Base-by-base conservation (phyloP, 2,113 vertebrate species). In the Protobothrops mucrosquamatus region DNA sequence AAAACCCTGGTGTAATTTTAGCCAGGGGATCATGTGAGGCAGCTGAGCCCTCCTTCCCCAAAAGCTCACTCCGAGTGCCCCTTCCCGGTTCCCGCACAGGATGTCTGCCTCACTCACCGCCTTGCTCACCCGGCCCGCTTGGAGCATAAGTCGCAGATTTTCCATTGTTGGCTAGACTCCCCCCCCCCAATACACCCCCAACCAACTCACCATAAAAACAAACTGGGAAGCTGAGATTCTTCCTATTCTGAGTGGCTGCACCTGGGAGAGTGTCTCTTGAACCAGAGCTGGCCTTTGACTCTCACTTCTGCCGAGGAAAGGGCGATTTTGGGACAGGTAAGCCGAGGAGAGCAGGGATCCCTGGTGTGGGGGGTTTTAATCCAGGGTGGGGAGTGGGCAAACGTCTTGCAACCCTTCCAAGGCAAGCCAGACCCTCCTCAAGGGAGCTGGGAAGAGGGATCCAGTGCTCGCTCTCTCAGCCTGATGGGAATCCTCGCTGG, bases 151-250 rank as follows among this genome's bases (percentile, higher is more conserved):
- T 55, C 55, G 34, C 92, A 95, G 11, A 56, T 94, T 97, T 97
- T 96, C 96, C 96, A 93, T 93, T 48, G 92, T 81, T 1, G 39
- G 52, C 87, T 93, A 0, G 0, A 95, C 95, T 97, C 95, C 95
- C 96, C 94, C 94, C 94, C 95, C 96, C 96, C 96, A 95, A 48
- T 48, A 6, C 46, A 9, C 9, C 48, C 95, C 94, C 95, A 86
- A 91, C 87, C 91, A 0, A 87, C 39, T 2, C 0, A 54, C 54
- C 96, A 96, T 96, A 96, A 96, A 94, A 55, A 59, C 57, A 1
- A 85, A 4, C 54, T 14, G 2, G 86, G 81, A 6, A 0, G 20
- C 51, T 12, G 2, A 56, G 24, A 6, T 61, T 34, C 4, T 8
- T 52, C 88, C 52, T 51, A 52, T 26, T 91, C 51, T 1, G 34